A percentile compares a stretch with the other conserved stretches of the same genome.
phyloP scores from a whole-genome alignment of 2,888 invertebrate genomes.

The Amaurobius ferox region DNA sequence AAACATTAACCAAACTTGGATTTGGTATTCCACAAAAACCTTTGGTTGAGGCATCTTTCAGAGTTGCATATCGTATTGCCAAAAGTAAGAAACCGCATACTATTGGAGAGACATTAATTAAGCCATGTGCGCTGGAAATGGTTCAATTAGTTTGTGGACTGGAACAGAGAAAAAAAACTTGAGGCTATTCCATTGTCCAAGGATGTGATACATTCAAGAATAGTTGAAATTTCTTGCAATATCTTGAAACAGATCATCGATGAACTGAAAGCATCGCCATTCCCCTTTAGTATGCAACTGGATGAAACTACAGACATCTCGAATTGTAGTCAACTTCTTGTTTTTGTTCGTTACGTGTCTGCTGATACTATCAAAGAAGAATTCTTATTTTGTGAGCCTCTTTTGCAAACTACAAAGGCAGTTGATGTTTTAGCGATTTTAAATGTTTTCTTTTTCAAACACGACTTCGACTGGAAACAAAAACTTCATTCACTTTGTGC shows the following conservation, averaged over 20 bases:
- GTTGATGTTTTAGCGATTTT: conserved; percentile 20
- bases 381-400: conserved; percentile 33
- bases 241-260: conserved; percentile 46
- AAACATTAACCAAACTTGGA: too few relatives aligned
- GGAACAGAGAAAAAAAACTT: conserved; percentile 54
- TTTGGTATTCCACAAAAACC: conserved; percentile 11
- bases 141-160: conserved; percentile 48
- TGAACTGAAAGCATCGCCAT: conserved; percentile 33
- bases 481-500: too few relatives aligned
- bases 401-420: conserved; percentile 23
- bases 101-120: conserved; percentile 60
- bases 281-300: conserved; percentile 34
- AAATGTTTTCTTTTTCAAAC: not conserved
- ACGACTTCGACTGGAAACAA: too few relatives aligned
- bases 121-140: conserved; percentile 53
- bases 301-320: conserved; percentile 78
- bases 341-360: conserved; percentile 34
- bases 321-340: conserved; percentile 21
- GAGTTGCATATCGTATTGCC: conserved; percentile 50
- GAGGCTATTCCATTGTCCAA: conserved; percentile 15
- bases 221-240: conserved; percentile 33
- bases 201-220: conserved; percentile 28
- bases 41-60: conserved; percentile 32
- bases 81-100: conserved; percentile 55
- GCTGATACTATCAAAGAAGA: conserved; percentile 40